phyloP scores from a whole-genome alignment of 2,113 vertebrate genomes.

The Tyto alba region DNA sequence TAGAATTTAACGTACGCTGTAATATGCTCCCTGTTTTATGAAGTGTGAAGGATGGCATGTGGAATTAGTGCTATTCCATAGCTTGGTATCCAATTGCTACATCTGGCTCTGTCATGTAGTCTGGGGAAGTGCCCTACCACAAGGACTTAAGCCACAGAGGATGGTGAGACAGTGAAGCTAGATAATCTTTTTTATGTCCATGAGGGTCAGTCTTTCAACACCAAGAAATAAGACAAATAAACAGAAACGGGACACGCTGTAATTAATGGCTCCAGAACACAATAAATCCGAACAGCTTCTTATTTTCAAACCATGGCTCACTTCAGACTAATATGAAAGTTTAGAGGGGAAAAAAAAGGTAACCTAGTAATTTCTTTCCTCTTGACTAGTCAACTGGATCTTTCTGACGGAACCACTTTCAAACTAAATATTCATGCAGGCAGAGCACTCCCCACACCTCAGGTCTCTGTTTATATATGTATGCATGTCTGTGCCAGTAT shows the following conservation, averaged over 20 bases:
- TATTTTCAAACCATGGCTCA: background rate
- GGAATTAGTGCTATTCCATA: conserved; percentile 30
- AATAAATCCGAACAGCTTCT: conserved; percentile 38
- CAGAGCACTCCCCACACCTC: background rate
- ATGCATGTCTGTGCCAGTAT: background rate
- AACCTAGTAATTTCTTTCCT: background rate
- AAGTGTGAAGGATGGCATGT: conserved; percentile 23
- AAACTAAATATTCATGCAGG: background rate
- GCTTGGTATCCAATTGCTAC: background rate
- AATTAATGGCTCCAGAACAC: conserved; percentile 73
- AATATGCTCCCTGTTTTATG: conserved; percentile 17
- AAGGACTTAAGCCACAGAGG: conserved; percentile 50
- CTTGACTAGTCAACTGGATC: background rate
- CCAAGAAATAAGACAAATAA: conserved; percentile 74
- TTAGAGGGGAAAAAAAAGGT: background rate
- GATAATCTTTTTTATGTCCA: conserved; percentile 54
- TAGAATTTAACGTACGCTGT: background rate
- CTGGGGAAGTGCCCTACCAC: conserved; percentile 51
- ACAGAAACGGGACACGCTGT: conserved; percentile 60
- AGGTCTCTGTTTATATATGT: background rate
- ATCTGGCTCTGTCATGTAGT: conserved; percentile 51
- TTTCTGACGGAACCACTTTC: background rate
- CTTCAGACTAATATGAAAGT: conserved; percentile 33
- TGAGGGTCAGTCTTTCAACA: conserved; percentile 61
- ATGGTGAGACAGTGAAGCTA: conserved; percentile 47